Evolutionary conservation across 2,113 vertebrate genomes (phyloP).

Genomic region (Atractosteus spatula): DNA sequence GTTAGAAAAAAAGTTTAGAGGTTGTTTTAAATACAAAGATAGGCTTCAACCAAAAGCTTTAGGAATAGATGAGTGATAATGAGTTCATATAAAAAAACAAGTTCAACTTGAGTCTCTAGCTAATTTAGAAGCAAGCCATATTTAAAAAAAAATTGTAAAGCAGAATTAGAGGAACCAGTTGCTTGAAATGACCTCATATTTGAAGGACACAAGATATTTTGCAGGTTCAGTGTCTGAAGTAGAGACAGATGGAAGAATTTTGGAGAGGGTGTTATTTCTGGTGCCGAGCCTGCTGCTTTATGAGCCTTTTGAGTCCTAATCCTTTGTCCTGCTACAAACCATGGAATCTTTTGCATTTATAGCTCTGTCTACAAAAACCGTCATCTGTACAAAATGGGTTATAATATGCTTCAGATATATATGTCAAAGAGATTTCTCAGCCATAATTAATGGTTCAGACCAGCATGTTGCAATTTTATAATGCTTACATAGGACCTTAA

Average conservation of each 20-base stretch:
- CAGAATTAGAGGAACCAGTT: not conserved
- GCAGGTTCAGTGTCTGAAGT: constrained; percentile 3
- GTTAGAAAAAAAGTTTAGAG: too few species aligned
- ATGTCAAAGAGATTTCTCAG: not conserved
- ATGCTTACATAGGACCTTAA: not conserved
- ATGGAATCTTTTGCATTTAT: constrained; percentile 2
- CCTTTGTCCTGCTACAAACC: not conserved
- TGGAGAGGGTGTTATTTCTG: constrained; percentile 20
- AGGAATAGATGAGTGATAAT: not conserved
- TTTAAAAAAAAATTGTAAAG: not conserved
- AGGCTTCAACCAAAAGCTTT: not conserved
- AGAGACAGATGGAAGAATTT: constrained; percentile 1
- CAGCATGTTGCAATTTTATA: not conserved
- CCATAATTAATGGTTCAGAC: too few species aligned
- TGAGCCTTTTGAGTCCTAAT: constrained; percentile 14
- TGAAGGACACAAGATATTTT: constrained; percentile 9
- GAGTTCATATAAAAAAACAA: not conserved
- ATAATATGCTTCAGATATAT: not conserved
- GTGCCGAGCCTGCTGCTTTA: constrained; percentile 10
- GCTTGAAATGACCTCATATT: not conserved
- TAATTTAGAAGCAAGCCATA: not conserved
- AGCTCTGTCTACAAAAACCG: not conserved
- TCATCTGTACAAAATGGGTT: not conserved
- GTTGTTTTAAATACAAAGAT: not conserved
- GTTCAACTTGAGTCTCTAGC: not conserved